phyloP scores from a whole-genome alignment of 2,113 vertebrate genomes.

The Todiramphus chloris region DNA sequence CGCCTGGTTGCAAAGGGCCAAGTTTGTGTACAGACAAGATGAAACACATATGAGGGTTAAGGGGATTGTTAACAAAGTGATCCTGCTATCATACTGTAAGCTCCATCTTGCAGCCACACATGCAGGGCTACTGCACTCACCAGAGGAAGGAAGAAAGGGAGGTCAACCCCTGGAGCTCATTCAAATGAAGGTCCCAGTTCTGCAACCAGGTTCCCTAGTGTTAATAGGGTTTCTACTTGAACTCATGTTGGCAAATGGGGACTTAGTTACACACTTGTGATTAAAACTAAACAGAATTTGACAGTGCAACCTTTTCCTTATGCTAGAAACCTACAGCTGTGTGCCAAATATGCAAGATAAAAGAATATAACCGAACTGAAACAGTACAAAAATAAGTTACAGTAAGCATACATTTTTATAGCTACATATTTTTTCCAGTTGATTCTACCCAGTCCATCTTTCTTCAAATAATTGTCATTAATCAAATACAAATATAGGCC shows the following conservation, averaged over 20 bases:
- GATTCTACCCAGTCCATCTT: slow-evolving; percentile 23
- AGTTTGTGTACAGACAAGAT: neutral
- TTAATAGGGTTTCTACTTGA: neutral
- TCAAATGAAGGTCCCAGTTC: neutral
- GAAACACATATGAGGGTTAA: neutral
- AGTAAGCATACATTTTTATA: slow-evolving; percentile 29
- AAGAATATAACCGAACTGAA: neutral
- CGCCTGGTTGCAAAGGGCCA: neutral
- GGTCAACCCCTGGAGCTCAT: neutral
- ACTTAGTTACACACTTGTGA: neutral
- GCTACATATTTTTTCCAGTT: slow-evolving; percentile 37
- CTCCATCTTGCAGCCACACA: neutral
- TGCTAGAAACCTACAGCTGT: neutral
- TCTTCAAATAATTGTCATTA: slow-evolving; percentile 61
- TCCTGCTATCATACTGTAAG: neutral
- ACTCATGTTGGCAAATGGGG: neutral
- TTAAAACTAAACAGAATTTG: neutral
- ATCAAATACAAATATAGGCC: slow-evolving; percentile 48
- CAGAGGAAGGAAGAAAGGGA: neutral
- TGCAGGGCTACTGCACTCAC: neutral
- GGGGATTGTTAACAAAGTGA: neutral
- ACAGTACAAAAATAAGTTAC: slow-evolving; percentile 10
- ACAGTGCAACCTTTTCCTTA: slow-evolving; percentile 14
- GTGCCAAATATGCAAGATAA: slow-evolving; percentile 34
- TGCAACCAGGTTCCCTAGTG: neutral